Percentiles rank a stretch among this genome's conserved stretches.
Evolutionary conservation across 2,797 vertebrate species (phyloP).

Genomic region (Momotus momota): DNA sequence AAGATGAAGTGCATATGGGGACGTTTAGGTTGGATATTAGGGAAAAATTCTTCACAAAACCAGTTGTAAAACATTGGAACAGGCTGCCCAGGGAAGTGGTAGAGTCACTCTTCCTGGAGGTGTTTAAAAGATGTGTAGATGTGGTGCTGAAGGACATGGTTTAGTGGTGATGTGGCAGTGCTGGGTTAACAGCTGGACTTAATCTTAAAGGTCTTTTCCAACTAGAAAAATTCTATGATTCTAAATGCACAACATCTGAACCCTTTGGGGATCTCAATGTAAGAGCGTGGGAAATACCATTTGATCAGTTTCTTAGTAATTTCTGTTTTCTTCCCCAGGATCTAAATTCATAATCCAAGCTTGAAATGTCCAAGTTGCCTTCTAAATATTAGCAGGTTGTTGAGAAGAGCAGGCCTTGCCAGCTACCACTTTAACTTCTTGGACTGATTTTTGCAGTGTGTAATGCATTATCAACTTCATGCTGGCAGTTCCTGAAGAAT

Average conservation of each 20-base stretch:
- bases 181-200: background rate
- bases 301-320: background rate
- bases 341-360: background rate
- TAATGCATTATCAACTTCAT: background rate
- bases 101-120: background rate
- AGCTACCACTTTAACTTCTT: background rate
- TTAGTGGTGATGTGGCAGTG: background rate
- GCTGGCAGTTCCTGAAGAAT: background rate
- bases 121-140: background rate
- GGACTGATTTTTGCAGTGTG: background rate
- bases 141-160: background rate
- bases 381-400: slow-evolving; percentile 9
- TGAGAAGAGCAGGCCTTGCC: background rate
- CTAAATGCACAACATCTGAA: background rate
- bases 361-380: background rate
- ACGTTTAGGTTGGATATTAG: background rate
- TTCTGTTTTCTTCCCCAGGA: background rate
- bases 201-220: background rate
- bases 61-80: background rate
- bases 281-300: background rate
- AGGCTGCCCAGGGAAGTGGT: background rate
- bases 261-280: background rate
- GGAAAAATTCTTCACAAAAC: background rate
- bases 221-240: background rate
- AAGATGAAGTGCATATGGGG: background rate